Evolutionary conservation across 2,888 invertebrate genomes (phyloP).

Genomic region (Stictocephala bisonia): DNA sequence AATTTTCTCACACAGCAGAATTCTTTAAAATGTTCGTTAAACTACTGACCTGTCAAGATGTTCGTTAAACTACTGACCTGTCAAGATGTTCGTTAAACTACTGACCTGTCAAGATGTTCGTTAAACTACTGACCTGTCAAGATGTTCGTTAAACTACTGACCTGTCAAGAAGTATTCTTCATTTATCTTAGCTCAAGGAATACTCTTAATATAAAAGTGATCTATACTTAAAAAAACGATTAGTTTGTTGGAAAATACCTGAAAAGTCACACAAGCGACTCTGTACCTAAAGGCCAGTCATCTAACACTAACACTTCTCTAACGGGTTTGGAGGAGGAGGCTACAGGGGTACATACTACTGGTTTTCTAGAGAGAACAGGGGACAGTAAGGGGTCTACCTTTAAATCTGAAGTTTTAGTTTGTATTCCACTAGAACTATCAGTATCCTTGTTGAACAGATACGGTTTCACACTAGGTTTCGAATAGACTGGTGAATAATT

Average conservation of each 20-base stretch:
- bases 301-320: conserved; percentile 1
- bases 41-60: too few relatives aligned
- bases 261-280: conserved; percentile 48
- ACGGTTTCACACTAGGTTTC: background rate
- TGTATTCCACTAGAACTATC: too few relatives aligned
- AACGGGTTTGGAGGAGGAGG: too few relatives aligned
- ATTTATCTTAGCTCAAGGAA: background rate
- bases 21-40: too few relatives aligned
- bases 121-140: background rate
- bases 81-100: too few relatives aligned
- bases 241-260: background rate
- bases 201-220: too few relatives aligned
- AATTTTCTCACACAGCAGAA: too few relatives aligned
- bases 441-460: background rate
- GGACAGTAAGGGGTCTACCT: conserved; percentile 12
- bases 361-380: background rate
- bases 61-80: too few relatives aligned
- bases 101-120: background rate
- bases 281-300: conserved; percentile 53
- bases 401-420: too few relatives aligned
- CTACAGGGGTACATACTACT: background rate
- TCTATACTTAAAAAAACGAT: background rate
- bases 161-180: background rate
- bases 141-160: background rate
- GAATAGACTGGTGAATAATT: conserved; percentile 10